Evolutionary conservation across 2,888 invertebrate species (phyloP), one percentile per base, ranked within the genome.

Genomic region (Cerastis rubricosa): DNA sequence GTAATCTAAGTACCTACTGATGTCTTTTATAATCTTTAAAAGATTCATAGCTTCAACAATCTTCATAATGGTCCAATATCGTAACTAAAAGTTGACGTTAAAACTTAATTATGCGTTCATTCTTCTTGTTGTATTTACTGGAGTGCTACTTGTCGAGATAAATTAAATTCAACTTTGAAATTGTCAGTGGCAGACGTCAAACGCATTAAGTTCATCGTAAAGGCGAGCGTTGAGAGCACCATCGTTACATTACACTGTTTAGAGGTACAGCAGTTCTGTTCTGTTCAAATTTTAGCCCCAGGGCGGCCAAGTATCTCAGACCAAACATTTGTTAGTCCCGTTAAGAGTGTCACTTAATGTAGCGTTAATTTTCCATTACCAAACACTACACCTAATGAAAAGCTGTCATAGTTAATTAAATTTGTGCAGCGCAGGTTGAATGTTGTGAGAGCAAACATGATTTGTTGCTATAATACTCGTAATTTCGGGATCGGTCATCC

Each of bases 131-230:
- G 74, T 85, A 89, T 87, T 89, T 87, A 87, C 81, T 85, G 78
- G 66, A 85, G 88, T 85, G 86, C 83, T 89, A 82, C 86, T 89
- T 83, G 85, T 85, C 76, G 76, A 88, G 88, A 88, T 88, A 90
- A 89, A 91, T 90, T 90, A 86, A 88, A 89, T 90, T 89, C 79
- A 90, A 87, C 87, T 85, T 89, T 87, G 76, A 89, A 89, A 85
- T 90, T 90, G 90, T 89, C 90, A 89, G 89, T 81, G 79, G 85
- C 89, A 90, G 90, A 86, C 88, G 89, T 90, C 90, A 90, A 90
- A 89, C 84, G 87, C 88, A 87, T 88, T 87, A 87, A 89, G 85
- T 85, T 81, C 35, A 35, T 35, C 35, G 35, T 35, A 72, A 84
- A 86, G 85, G 81, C 80, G 75, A 85, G 86, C 83, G 74, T 78